phyloP scores from a whole-genome alignment of 2,888 invertebrate species.

The Lasioglossum oenotherae region DNA sequence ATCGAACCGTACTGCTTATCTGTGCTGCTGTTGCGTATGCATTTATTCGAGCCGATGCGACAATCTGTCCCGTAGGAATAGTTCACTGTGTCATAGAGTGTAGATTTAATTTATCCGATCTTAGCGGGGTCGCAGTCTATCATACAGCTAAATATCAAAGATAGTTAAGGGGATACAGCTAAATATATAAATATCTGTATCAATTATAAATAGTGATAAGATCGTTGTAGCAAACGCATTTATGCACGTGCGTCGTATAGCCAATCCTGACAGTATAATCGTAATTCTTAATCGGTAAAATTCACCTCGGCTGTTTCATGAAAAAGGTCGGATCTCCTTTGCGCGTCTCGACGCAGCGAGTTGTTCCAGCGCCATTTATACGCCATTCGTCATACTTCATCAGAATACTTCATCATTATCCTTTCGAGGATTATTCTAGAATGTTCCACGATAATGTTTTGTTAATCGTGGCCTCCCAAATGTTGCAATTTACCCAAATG shows the following conservation, averaged over 20 bases:
- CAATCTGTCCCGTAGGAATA: slow-evolving; percentile 12
- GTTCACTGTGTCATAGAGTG: background rate
- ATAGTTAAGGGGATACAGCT: slow-evolving; percentile 69
- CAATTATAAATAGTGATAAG: slow-evolving; percentile 6
- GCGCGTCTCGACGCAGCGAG: too few relatives aligned
- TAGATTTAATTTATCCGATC: slow-evolving; percentile 43
- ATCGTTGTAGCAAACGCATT: background rate
- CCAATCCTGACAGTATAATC: background rate
- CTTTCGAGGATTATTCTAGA: too few relatives aligned
- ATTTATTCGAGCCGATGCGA: slow-evolving; percentile 15
- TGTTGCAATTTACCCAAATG: too few relatives aligned
- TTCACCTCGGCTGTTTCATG: background rate
- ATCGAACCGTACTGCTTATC: slow-evolving; percentile 19
- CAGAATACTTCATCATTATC: too few relatives aligned
- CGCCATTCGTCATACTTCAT: too few relatives aligned
- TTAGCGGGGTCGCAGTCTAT: slow-evolving; percentile 45
- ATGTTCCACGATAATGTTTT: too few relatives aligned
- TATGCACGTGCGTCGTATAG: too few relatives aligned
- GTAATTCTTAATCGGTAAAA: background rate
- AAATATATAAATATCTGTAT: slow-evolving; percentile 48
- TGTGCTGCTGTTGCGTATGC: slow-evolving; percentile 23
- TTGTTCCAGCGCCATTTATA: too few relatives aligned
- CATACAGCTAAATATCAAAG: slow-evolving; percentile 80
- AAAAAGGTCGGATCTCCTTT: too few relatives aligned
- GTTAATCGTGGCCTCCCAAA: too few relatives aligned